Base-by-base conservation (phyloP, 2,797 vertebrate species). In the Orientallactaga sibirica region DNA sequence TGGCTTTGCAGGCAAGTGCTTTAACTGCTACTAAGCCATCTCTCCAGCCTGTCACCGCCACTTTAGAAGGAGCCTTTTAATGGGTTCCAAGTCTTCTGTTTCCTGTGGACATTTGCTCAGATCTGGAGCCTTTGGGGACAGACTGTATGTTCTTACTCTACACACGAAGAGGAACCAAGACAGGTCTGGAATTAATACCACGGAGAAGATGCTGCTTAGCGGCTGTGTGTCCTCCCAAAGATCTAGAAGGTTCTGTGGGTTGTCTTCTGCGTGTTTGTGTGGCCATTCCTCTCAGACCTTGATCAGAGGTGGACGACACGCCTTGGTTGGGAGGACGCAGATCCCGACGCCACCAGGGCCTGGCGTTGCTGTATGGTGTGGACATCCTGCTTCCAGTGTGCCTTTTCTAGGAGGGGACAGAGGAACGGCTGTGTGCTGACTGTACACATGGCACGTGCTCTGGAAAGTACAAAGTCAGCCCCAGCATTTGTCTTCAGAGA, bases 151-250 rank as follows among this genome's bases (percentile, higher is more conserved):
- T 10, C 37, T 61, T 18, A 3, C 18, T 61, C 29, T 64, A 29
- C 41, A 58, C 55, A n/a, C 3, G 24, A 11, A 2, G 7, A 66
- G 20, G 29, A 15, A 19, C 11, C 1, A 0, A 22, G 19, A 18
- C 20, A 14, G 41, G 27, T 41, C 71, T 37, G 0, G 9, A 74
- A n/a, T 58, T 5, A 73, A 19, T 4, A 15, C 12, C 12, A 5
- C 14, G 9, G 6, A 61, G 78, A 25, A 5, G 24, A 43, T 43
- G 19, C 52, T 27, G 9, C 5, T 12, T 7, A 33, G 19, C 10
- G 41, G 25, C 33, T 55, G 37, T 27, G 12, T 7, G 41, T 66
- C 79, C 43, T 52, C 24, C 73, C 70, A 41, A 77, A 85, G 73
- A 77, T 25, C 73, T 19, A 27, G 66, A 22, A 33, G 66, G 9